These are phyloP conservation scores for Haemorhous mexicanus DNA, from an alignment of 2,113 vertebrate species.

Conservation along the genomic window DNA sequence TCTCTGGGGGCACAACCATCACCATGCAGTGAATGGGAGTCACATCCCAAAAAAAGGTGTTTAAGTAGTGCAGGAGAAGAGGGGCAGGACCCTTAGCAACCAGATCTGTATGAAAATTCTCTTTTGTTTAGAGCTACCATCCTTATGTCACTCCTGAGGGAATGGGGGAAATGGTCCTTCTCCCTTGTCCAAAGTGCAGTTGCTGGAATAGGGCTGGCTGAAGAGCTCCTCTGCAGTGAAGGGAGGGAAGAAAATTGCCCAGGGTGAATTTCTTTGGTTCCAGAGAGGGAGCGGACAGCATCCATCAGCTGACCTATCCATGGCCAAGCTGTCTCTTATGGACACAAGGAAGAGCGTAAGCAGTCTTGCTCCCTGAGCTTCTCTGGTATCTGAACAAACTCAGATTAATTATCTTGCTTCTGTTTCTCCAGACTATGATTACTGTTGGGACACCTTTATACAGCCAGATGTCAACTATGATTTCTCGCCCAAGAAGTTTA, in stretches of 20 bases:
- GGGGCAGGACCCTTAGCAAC: not conserved
- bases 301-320: not conserved
- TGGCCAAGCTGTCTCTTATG: not conserved
- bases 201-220: not conserved
- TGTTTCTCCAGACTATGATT: not conserved
- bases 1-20: not conserved
- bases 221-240: not conserved
- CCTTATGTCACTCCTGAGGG: not conserved
- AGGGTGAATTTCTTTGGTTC: not conserved
- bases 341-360: not conserved
- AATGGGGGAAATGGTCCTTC: not conserved
- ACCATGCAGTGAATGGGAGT: not conserved
- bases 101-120: not conserved
- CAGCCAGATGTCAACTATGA: not conserved
- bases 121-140: not conserved
- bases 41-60: not conserved
- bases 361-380: not conserved
- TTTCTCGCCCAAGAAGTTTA: not conserved
- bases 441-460: slow-evolving; percentile 44
- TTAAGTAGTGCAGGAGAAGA: not conserved
- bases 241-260: not conserved
- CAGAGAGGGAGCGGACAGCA: not conserved
- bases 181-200: not conserved
- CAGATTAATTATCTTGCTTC: not conserved
- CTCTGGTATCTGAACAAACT: not conserved